phyloP scores from a whole-genome alignment of 2,113 vertebrate genomes.

The Mirounga angustirostris region DNA sequence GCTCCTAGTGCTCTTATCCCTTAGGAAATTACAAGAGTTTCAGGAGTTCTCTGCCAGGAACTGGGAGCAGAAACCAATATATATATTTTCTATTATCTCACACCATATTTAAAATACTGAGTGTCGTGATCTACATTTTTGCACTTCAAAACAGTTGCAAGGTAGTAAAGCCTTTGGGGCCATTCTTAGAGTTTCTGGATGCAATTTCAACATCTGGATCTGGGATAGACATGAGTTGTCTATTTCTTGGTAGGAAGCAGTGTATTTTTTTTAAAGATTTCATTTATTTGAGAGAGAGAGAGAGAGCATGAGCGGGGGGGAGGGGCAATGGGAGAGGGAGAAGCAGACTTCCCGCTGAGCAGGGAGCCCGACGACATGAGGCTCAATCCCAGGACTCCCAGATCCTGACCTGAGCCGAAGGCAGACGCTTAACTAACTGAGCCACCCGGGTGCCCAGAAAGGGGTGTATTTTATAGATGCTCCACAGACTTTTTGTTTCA shows the following conservation, averaged over 20 bases:
- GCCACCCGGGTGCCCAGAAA: not conserved
- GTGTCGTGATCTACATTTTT: not conserved
- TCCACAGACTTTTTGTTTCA: not conserved
- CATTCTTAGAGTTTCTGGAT: not conserved
- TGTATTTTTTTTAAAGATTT: not conserved
- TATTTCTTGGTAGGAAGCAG: conserved; percentile 1
- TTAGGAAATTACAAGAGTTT: not conserved
- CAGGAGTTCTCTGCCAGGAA: not conserved
- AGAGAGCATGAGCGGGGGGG: too few relatives aligned
- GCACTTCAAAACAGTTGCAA: not conserved
- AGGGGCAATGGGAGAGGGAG: too few relatives aligned
- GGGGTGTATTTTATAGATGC: not conserved
- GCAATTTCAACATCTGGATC: not conserved
- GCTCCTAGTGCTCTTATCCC: not conserved
- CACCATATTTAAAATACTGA: not conserved
- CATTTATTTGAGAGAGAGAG: not conserved
- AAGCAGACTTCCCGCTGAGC: too few relatives aligned
- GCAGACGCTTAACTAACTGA: not conserved
- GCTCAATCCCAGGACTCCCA: not conserved
- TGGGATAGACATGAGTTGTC: not conserved
- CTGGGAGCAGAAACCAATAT: not conserved
- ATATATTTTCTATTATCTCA: not conserved
- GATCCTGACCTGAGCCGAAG: not conserved
- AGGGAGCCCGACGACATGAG: not conserved
- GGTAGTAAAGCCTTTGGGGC: not conserved